phyloP scores from a whole-genome alignment of 1,140 invertebrate genomes.

The Heliothis subflexa region DNA sequence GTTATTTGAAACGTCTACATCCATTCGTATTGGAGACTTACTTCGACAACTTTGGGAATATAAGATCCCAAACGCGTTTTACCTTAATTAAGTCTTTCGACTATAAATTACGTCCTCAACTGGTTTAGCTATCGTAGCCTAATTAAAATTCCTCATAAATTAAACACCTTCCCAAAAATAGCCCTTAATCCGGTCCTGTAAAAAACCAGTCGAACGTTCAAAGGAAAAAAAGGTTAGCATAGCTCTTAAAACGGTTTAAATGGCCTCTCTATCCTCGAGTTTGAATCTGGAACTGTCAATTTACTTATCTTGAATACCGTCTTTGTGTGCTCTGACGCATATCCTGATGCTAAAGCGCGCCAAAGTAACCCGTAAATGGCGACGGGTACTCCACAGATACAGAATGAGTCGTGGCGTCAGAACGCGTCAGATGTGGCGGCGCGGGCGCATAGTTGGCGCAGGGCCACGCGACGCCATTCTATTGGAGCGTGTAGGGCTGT shows the following conservation, averaged over 20 bases:
- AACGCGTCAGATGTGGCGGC: conserved; percentile 62
- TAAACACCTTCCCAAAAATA: background rate
- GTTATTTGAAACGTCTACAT: too few relatives aligned
- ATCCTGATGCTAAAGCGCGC: conserved; percentile 59
- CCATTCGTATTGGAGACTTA: too few relatives aligned
- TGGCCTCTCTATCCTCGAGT: conserved; percentile 18
- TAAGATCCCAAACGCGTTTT: too few relatives aligned
- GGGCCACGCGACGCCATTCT: conserved; percentile 38
- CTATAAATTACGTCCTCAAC: too few relatives aligned
- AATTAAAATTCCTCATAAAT: background rate
- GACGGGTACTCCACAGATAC: conserved; percentile 50
- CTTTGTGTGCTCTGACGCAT: conserved; percentile 56
- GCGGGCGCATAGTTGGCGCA: conserved; percentile 61
- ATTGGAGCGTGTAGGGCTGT: conserved; percentile 28
- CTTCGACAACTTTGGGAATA: too few relatives aligned
- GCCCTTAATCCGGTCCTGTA: background rate
- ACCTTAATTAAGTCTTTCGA: too few relatives aligned
- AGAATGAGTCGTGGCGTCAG: conserved; percentile 63
- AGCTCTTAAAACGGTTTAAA: background rate
- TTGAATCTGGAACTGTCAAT: conserved; percentile 11
- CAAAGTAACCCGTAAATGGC: conserved; percentile 71
- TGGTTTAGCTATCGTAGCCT: background rate
- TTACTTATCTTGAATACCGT: conserved; percentile 24
- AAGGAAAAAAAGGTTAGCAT: background rate
- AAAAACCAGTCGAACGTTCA: background rate